Percentiles rank a stretch among this genome's conserved stretches.
Evolutionary conservation across 2,113 vertebrate genomes (phyloP).

Genomic region (Steatornis caripensis): DNA sequence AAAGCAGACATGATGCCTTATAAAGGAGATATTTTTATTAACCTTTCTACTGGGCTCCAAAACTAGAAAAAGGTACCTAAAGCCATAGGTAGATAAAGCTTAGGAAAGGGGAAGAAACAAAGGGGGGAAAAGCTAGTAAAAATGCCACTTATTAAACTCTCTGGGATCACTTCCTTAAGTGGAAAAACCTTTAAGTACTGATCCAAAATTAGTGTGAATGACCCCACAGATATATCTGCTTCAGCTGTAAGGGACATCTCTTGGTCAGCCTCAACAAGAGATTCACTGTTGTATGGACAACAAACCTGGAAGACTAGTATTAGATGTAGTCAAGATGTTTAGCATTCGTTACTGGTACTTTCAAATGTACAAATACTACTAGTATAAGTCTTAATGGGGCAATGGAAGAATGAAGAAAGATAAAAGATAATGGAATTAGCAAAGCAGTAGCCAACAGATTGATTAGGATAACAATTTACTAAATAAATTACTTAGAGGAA

Average conservation of each 20-base stretch:
- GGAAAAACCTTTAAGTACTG: not conserved
- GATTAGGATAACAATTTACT: not conserved
- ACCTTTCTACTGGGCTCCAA: not conserved
- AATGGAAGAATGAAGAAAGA: not conserved
- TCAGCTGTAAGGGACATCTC: not conserved
- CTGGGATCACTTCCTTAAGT: not conserved
- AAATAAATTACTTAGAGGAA: not conserved
- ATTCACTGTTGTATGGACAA: not conserved
- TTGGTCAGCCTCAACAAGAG: not conserved
- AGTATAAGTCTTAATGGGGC: not conserved
- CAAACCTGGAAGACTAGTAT: not conserved
- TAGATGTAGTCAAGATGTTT: not conserved
- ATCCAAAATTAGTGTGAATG: not conserved
- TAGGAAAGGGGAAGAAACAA: not conserved
- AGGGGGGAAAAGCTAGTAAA: accelerated
- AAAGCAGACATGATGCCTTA: not conserved
- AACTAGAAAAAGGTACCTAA: not conserved
- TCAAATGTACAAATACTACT: not conserved
- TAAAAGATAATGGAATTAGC: not conserved
- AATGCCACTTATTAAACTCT: not conserved
- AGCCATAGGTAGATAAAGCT: not conserved
- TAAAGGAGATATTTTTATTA: not conserved
- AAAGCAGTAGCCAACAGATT: not conserved
- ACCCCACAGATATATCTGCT: not conserved
- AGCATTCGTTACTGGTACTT: not conserved